Base-by-base conservation (phyloP, 2,797 vertebrate species). In the Pangasius sanitwongsei region DNA sequence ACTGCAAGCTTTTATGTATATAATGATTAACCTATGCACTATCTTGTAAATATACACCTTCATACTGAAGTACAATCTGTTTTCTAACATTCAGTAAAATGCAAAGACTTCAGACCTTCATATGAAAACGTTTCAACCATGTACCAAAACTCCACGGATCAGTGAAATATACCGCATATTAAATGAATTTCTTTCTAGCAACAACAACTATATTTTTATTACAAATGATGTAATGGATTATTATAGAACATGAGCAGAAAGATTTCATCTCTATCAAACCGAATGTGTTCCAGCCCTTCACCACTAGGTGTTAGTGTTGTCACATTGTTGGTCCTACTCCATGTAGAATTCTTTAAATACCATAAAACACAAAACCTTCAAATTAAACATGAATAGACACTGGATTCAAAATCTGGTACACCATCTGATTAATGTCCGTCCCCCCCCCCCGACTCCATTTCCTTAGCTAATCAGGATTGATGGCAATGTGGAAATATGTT, bases 231-330 rank as follows among this genome's bases (percentile, higher is more conserved):
- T 28, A 78, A 15, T 6, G 6, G 48, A 53, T 72, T 20, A 23
- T 50, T 53, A 1, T 74, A 18, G n/a, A 34, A 9, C 16, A 9
- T 20, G 0, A 41, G 80, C 34, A 57, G n/a, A 57, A 34, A 20
- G 3, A 23, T 80, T 57, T 57, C 0, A 80, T 59, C 9, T 59
- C 9, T 57, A 4, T 23, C 31, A 20, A 37, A 55, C 81, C n/a
- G 37, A 83, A 44, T 8, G 18, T 41, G 65, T 87, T 70, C 20
- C 74, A 23, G 25, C 15, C 4, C 13, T 70, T 61, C 6, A 84
- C 83, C 94, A 87, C 89, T 90, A 91, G 93, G 84, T 77, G 92
- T 80, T 91, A 92, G 86, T 89, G 77, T 87, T 57, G 69, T 48
- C 31, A n/a, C 44, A 81, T 0, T 44, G 81, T 82, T 8, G 6